Evolutionary conservation across 2,797 vertebrate species (phyloP).

Genomic region (Eremophila alpestris): DNA sequence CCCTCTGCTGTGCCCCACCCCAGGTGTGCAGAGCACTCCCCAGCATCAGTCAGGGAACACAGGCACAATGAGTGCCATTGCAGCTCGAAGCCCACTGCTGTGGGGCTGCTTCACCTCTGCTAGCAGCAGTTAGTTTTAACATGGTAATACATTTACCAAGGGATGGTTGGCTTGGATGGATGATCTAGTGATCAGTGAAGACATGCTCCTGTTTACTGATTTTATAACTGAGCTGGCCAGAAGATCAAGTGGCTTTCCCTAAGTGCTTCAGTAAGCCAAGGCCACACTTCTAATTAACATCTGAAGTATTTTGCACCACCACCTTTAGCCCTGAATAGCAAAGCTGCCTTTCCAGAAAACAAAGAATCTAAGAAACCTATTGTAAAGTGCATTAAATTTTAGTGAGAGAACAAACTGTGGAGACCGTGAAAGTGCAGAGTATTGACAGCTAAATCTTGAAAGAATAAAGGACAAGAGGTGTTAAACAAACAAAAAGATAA

Average conservation of each 20-base stretch:
- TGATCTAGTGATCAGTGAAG: neutral
- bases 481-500: neutral
- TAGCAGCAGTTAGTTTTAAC: neutral
- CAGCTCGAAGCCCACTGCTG: neutral
- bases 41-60: rapidly evolving
- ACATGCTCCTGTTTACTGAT: neutral
- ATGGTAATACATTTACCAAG: neutral
- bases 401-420: neutral
- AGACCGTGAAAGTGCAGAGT: neutral
- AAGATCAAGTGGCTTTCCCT: neutral
- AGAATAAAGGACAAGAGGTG: neutral
- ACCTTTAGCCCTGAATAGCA: neutral
- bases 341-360: neutral
- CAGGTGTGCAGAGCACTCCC: rapidly evolving
- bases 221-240: neutral
- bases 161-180: neutral
- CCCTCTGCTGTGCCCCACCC: neutral
- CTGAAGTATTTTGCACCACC: neutral
- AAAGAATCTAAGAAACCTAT: neutral
- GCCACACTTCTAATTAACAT: neutral
- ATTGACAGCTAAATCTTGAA: neutral
- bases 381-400: neutral
- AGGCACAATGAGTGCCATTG: rapidly evolving
- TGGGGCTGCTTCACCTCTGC: neutral
- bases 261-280: neutral